Percentiles rank a stretch among this genome's conserved stretches.
These are phyloP conservation scores for Drosophila takahashii DNA, from an alignment of 1,140 invertebrate species.

Conservation along the genomic window DNA sequence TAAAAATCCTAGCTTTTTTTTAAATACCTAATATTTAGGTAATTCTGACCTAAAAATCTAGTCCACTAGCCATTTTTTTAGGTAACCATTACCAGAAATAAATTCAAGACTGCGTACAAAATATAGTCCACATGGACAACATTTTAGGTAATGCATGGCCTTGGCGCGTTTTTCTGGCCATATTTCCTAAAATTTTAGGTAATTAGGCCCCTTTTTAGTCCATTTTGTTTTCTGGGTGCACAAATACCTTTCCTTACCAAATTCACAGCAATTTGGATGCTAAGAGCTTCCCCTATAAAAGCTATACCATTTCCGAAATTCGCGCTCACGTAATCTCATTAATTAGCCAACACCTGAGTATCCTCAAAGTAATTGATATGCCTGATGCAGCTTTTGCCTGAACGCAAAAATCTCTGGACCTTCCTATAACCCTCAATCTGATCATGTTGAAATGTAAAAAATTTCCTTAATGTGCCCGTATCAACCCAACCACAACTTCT, in stretches of 20 bases:
- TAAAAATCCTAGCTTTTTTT: too few species aligned
- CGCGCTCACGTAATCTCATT: constrained; percentile 15
- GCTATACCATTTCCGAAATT: neutral
- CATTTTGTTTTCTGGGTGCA: too few species aligned
- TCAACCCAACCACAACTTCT: constrained; percentile 8
- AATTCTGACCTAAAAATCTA: too few species aligned
- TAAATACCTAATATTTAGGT: too few species aligned
- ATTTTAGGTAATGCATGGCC: too few species aligned
- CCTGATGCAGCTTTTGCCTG: constrained; percentile 2
- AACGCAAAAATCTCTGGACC: neutral
- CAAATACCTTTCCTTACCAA: neutral
- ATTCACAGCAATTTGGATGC: neutral
- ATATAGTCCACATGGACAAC: too few species aligned
- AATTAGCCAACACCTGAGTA: constrained; percentile 28
- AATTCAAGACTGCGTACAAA: too few species aligned
- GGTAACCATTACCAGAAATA: too few species aligned
- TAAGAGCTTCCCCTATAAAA: constrained; percentile 2
- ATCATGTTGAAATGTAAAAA: constrained; percentile 23
- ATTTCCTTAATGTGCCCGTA: constrained; percentile 36
- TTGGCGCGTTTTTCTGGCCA: too few species aligned
- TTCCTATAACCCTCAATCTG: constrained; percentile 14
- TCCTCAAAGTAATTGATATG: constrained; percentile 31
- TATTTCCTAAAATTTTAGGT: too few species aligned
- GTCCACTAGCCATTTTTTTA: too few species aligned
- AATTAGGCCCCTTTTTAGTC: too few species aligned